phyloP scores from a whole-genome alignment of 2,113 vertebrate genomes.

The Cyprinodon variegatus region DNA sequence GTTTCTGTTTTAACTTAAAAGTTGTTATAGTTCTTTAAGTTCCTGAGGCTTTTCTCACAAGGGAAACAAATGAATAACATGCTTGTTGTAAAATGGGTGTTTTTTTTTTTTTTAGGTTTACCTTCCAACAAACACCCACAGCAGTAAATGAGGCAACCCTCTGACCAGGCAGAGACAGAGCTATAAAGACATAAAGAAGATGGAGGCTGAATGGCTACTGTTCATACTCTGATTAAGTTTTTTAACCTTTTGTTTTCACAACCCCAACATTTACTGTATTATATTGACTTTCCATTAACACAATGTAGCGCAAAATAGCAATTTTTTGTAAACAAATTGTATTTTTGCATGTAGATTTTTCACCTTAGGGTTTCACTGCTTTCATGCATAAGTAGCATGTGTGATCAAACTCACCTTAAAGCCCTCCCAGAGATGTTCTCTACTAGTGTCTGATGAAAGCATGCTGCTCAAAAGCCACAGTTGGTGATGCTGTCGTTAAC shows the following conservation, averaged over 20 bases:
- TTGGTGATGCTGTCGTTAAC: too few species aligned
- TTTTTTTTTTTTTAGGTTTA: constrained; percentile 28
- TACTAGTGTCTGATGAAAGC: too few species aligned
- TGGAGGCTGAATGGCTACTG: constrained; percentile 24
- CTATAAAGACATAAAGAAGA: constrained; percentile 43
- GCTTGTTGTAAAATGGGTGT: constrained; percentile 45
- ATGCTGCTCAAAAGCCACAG: too few species aligned
- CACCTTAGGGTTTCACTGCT: too few species aligned
- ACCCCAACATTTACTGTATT: background rate
- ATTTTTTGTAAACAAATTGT: too few species aligned
- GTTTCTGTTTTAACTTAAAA: constrained; percentile 27
- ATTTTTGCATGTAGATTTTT: too few species aligned
- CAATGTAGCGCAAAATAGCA: background rate
- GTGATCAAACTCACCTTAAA: too few species aligned
- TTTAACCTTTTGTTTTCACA: background rate
- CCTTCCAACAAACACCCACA: constrained; percentile 55
- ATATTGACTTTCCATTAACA: background rate
- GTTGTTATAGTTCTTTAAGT: constrained; percentile 3
- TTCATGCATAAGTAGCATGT: too few species aligned
- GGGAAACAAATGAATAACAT: constrained; percentile 50
- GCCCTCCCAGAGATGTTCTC: too few species aligned
- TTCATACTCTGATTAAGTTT: too few species aligned
- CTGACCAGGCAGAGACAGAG: constrained; percentile 24
- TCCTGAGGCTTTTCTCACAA: constrained; percentile 23
- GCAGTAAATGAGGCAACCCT: constrained; percentile 34